These are phyloP conservation scores for Brienomyrus longianalis DNA, from an alignment of 2,113 vertebrate genomes.

Conservation along the genomic window DNA sequence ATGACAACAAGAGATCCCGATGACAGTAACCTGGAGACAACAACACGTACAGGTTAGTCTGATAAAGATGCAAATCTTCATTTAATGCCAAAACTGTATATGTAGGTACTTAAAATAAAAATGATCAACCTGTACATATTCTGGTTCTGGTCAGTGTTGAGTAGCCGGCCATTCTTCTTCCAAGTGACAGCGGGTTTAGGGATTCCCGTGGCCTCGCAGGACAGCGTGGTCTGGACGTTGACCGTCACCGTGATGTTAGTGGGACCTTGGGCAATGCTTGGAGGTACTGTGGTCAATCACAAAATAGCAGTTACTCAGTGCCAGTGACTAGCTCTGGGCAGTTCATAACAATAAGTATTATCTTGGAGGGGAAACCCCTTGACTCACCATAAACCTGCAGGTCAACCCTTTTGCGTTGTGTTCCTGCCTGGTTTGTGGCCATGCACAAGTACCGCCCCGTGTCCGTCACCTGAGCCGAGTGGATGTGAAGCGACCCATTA, in stretches of 20 bases:
- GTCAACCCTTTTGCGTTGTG: conserved; percentile 71
- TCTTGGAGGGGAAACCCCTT: neutral
- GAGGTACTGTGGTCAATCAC: conserved; percentile 65
- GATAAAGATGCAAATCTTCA: neutral
- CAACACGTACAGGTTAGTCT: neutral
- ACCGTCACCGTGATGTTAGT: conserved; percentile 76
- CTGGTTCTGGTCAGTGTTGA: conserved; percentile 86
- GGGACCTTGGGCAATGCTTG: conserved; percentile 65
- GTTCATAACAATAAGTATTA: too few relatives aligned
- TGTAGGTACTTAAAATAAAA: conserved; percentile 23
- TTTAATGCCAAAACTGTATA: neutral
- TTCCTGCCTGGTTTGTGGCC: conserved; percentile 83
- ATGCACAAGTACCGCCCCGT: conserved; percentile 83
- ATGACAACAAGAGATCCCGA: conserved; percentile 89
- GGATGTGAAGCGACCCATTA: conserved; percentile 78
- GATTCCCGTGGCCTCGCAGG: conserved; percentile 83
- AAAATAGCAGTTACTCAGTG: neutral
- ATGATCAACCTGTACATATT: conserved; percentile 83
- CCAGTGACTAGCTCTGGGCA: neutral
- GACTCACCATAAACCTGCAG: conserved; percentile 80
- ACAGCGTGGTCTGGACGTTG: conserved; percentile 84
- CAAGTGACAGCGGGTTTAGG: conserved; percentile 79
- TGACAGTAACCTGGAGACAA: conserved; percentile 70
- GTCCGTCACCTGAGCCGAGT: conserved; percentile 71
- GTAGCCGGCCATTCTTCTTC: conserved; percentile 72